Base-by-base conservation (phyloP, 2,888 invertebrate genomes). In the Tridacna gigas region DNA sequence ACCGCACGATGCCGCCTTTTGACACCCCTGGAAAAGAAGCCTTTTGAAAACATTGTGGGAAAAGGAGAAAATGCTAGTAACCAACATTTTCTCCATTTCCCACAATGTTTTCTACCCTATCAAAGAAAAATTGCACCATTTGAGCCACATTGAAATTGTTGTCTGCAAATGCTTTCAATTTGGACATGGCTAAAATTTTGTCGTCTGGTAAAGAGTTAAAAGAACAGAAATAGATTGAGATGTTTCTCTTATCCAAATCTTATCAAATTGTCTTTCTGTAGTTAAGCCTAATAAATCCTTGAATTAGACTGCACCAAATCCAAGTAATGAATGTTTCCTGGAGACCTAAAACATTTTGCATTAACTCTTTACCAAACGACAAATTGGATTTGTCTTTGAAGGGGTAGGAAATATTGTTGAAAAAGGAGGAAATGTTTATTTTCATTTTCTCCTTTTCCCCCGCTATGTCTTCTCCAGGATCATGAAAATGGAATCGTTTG, bases 241-340 rank as follows among this genome's bases (percentile, higher is more conserved):
- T n/a, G 25, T 71, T 51, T 71, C 12, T 20, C 51, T 71, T 71
- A 77, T 77, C 80, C 77, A 47, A 75, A 74, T 83, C 67, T 71
- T 76, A 79, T 76, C 76, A 67, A 69, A 73, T 73, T 60, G 60
- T 66, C 79, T 60, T 63, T 37, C 61, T 74, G 74, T 47, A 22
- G 73, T 71, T 74, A 74, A 69, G 65, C 45, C 51, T 65, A 65
- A 75, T 79, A 77, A 77, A 77, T 69, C 82, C 74, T n/a, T 20
- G 61, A 26, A 47, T 80, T 56, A 80, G 76, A 71, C 48, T 71
- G 28, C 25, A 45, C 56, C 28, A 77, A 83, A 80, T 79, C 83
- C 83, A 82, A 26, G 51, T 60, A 51, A 51, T 63, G 80, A 80
- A 80, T 80, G 76, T 69, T 76, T 75, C 25, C 51, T n/a, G 22